Evolutionary conservation across 2,888 invertebrate genomes (phyloP).

Genomic region (Drosophila robusta): DNA sequence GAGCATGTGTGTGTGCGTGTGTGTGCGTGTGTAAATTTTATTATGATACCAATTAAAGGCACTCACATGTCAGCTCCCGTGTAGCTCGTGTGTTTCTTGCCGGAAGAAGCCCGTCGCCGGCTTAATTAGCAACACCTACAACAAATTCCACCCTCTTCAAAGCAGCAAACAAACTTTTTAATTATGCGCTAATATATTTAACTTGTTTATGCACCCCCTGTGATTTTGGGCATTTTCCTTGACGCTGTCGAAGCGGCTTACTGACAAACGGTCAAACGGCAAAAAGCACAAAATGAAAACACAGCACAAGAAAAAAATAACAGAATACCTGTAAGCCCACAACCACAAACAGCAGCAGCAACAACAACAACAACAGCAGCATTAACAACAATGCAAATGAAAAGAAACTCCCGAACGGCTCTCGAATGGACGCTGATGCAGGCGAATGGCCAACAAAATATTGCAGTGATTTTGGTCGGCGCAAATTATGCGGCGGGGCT

Average conservation of each 20-base stretch:
- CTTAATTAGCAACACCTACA: constrained; percentile 59
- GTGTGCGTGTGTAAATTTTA: constrained; percentile 48
- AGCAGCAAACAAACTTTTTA: constrained; percentile 62
- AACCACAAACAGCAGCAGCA: constrained; percentile 36
- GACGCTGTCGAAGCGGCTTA: constrained; percentile 21
- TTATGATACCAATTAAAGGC: constrained; percentile 70
- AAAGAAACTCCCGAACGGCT: constrained; percentile 26
- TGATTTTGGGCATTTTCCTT: constrained; percentile 1
- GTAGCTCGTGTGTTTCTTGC: constrained; percentile 19
- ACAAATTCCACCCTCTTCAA: not conserved
- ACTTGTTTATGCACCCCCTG: constrained; percentile 45
- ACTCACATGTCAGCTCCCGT: constrained; percentile 25
- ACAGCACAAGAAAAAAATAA: constrained; percentile 2
- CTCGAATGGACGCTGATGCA: constrained; percentile 47
- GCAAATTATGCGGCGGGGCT: constrained; percentile 61
- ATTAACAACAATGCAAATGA: constrained; percentile 25
- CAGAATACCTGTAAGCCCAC: constrained; percentile 31
- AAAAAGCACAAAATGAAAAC: constrained; percentile 5
- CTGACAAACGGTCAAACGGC: constrained; percentile 28
- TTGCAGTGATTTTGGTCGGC: constrained; percentile 74
- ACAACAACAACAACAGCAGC: constrained; percentile 8
- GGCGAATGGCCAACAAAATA: constrained; percentile 67
- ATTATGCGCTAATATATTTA: constrained; percentile 66
- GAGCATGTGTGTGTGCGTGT: constrained; percentile 24
- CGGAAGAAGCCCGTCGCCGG: constrained; percentile 44